Conservation (phyloP, 2,113 vertebrate genomes). For the Ophthalmolycus amberensis region DNA sequence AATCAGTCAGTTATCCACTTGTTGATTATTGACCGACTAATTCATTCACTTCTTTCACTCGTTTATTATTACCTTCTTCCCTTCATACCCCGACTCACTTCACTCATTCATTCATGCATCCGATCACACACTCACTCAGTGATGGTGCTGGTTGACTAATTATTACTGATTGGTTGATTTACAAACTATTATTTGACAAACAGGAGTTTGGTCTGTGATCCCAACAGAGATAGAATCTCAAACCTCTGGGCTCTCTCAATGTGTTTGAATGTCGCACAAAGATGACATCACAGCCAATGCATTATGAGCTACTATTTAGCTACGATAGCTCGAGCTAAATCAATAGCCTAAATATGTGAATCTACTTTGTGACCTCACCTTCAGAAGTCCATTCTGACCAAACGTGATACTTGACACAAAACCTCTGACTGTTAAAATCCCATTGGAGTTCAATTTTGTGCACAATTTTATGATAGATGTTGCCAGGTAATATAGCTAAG, state of each 20-base stretch:
- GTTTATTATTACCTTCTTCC: no score
- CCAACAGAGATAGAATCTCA: no score
- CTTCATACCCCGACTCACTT: neutral
- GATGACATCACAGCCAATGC: neutral
- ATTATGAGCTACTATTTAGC: neutral
- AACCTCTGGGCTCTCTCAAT: neutral
- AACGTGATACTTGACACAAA: neutral
- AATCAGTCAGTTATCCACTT: neutral
- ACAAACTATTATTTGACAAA: neutral
- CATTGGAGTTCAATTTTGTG: neutral
- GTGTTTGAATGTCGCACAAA: neutral
- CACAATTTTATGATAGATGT: neutral
- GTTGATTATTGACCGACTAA: neutral
- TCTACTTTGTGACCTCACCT: neutral
- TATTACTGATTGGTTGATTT: no score
- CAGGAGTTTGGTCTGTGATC: no score
- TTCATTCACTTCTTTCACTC: neutral
- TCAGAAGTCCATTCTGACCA: neutral
- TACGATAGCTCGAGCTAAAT: no score
- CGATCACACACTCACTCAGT: neutral
- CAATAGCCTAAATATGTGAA: neutral
- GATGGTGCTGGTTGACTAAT: no score
- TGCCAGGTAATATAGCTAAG: neutral
- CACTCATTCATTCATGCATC: no score
- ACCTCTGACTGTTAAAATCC: neutral